Base-by-base conservation (phyloP, 30 jellyfish, hydroid and myxozoan species). In the Phacellophora camtschatica region DNA sequence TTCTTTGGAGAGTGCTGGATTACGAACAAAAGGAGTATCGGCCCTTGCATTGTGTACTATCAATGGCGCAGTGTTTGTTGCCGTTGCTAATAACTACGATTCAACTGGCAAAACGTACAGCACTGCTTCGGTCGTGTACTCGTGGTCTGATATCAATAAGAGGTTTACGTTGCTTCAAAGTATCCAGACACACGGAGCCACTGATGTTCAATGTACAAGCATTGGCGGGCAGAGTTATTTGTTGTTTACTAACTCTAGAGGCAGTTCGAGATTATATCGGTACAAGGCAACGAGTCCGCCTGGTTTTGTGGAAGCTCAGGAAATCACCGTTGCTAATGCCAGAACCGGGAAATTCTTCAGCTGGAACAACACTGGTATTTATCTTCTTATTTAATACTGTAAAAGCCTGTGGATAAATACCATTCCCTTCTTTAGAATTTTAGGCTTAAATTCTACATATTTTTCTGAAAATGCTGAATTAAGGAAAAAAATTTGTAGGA, bases 1-100 rank as follows among this genome's bases (percentile, higher is more conserved):
- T 37, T 35, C 46, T 32, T 22, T 71, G 76, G 95, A 84, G 33
- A 63, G 88, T 28, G 22, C 79, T 9, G 50, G 84, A 15, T 8
- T 84, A 9, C 62, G 30, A 13, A 84, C 88, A 12, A 48, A 39
- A n/a, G 97, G 97, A 16, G 90, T 80, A 16, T 51, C 96, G 46
- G 87, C 86, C 51, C 19, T 73, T 13, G 57, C 77, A 53, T 46
- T 67, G 34, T 82, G 83, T 55, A 22, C 56, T 30, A 66, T 62
- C 22, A 43, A 71, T 43, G 66, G 70, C 28, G 27, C 23, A 5
- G 43, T 25, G 22, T 77, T 59, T 58, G 36, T 89, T 28, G 92
- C 88, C 55, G 96, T 92, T 74, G 98, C 91, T 8, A 92, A 92
- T 51, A 66, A 62, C 53, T 92, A 68, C 81, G 84, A 92, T 66